These are phyloP conservation scores for Pollachius pollachius DNA, from an alignment of 2,113 vertebrate species.

Conservation along the genomic window DNA sequence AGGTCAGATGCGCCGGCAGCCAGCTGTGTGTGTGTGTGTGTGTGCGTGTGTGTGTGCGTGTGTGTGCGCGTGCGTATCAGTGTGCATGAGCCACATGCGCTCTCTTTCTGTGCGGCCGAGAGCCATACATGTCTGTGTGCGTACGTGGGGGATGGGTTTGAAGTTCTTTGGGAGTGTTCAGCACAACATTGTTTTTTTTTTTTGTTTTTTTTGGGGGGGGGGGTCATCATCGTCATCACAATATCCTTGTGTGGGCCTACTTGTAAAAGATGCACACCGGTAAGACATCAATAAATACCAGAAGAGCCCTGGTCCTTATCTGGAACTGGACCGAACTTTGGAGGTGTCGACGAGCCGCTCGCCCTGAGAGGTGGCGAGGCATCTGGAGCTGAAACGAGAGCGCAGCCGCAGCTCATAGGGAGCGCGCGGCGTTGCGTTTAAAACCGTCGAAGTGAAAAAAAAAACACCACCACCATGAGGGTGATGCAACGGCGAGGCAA, in stretches of 20 bases:
- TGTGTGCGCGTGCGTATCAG: slow-evolving; percentile 10
- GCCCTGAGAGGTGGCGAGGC: slow-evolving; percentile 10
- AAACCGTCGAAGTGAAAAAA: background rate
- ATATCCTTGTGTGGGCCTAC: slow-evolving; percentile 32
- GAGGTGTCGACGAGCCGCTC: background rate
- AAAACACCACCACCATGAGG: slow-evolving; percentile 58
- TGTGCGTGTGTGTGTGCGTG: slow-evolving; percentile 25
- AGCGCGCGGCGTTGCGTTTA: background rate
- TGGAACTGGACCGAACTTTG: too few relatives aligned
- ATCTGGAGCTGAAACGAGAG: slow-evolving; percentile 67
- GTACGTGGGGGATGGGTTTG: slow-evolving; percentile 52
- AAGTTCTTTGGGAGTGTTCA: slow-evolving; percentile 50
- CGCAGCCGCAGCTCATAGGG: slow-evolving; percentile 40
- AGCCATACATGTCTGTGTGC: background rate
- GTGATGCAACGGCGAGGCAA: slow-evolving; percentile 72
- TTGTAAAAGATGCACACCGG: slow-evolving; percentile 43
- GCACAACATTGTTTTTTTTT: background rate
- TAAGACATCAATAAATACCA: background rate
- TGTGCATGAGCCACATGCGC: background rate
- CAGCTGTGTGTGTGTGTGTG: slow-evolving; percentile 30
- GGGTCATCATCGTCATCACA: slow-evolving; percentile 39
- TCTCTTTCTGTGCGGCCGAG: too few relatives aligned
- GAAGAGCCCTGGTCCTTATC: background rate
- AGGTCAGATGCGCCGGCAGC: slow-evolving; percentile 73
- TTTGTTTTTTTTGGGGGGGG: slow-evolving; percentile 38